Evolutionary conservation across 1,140 invertebrate species (phyloP).

Genomic region (Platorchestia sp.): DNA sequence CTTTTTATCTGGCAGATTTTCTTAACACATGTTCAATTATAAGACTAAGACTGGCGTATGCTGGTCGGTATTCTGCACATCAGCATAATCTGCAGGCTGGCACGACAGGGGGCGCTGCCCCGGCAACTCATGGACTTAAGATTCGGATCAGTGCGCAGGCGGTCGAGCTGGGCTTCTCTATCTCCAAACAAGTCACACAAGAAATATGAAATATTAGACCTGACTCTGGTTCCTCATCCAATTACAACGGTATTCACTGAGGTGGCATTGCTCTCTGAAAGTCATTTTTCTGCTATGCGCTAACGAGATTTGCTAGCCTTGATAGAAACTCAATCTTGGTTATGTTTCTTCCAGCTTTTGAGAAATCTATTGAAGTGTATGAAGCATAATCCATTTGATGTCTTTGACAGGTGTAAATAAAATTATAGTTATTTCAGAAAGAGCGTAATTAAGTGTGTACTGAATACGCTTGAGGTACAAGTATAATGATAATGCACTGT

Average conservation of each 20-base stretch:
- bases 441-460: background rate
- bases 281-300: background rate
- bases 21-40: constrained; percentile 49
- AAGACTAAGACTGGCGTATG: constrained; percentile 37
- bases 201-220: constrained; percentile 22
- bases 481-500: background rate
- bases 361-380: background rate
- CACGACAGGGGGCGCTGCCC: constrained; percentile 31
- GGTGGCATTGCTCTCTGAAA: background rate
- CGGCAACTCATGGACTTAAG: background rate
- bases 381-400: background rate
- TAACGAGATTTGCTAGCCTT: background rate
- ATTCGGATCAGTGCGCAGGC: constrained; percentile 53
- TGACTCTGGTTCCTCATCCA: background rate
- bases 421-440: background rate
- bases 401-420: background rate
- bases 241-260: constrained; percentile 7
- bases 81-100: constrained; percentile 48
- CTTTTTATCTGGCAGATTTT: constrained; percentile 48
- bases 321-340: background rate
- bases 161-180: constrained; percentile 15
- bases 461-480: background rate
- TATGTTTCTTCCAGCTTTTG: background rate
- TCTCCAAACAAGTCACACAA: constrained; percentile 34
- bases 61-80: constrained; percentile 39